Percentiles rank a stretch among this genome's conserved stretches.
These are phyloP conservation scores for Athrips mouffetella DNA, from an alignment of 2,888 invertebrate genomes.

Conservation along the genomic window DNA sequence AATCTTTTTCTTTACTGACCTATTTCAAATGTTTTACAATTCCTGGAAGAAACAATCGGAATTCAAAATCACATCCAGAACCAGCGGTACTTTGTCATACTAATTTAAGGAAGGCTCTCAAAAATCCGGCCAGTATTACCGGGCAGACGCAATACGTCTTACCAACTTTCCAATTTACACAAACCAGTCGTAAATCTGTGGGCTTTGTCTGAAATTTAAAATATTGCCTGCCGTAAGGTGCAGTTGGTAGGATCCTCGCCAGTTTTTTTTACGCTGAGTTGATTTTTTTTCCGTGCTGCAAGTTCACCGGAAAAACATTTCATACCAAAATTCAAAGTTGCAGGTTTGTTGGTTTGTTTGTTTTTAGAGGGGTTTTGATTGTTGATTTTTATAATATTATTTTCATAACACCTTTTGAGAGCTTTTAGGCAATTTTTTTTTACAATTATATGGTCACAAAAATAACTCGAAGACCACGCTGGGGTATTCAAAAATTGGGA, in stretches of 20 bases:
- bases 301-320: too few species aligned
- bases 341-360: too few species aligned
- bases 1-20: too few species aligned
- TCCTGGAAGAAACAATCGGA: neutral
- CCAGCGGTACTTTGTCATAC: constrained; percentile 26
- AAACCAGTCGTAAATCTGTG: constrained; percentile 61
- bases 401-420: too few species aligned
- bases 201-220: constrained; percentile 62
- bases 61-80: neutral
- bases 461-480: too few species aligned
- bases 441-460: too few species aligned
- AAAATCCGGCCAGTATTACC: constrained; percentile 32
- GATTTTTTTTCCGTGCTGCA: too few species aligned
- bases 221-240: constrained; percentile 41
- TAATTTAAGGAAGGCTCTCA: constrained; percentile 21
- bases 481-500: too few species aligned
- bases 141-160: constrained; percentile 51
- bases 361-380: too few species aligned
- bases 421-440: too few species aligned
- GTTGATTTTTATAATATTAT: too few species aligned
- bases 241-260: constrained; percentile 32
- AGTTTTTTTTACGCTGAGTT: constrained; percentile 50
- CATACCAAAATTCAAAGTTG: too few species aligned
- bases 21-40: neutral
- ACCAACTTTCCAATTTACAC: constrained; percentile 65